phyloP scores from a whole-genome alignment of 2,888 invertebrate genomes.

The Synergus umbraculus region DNA sequence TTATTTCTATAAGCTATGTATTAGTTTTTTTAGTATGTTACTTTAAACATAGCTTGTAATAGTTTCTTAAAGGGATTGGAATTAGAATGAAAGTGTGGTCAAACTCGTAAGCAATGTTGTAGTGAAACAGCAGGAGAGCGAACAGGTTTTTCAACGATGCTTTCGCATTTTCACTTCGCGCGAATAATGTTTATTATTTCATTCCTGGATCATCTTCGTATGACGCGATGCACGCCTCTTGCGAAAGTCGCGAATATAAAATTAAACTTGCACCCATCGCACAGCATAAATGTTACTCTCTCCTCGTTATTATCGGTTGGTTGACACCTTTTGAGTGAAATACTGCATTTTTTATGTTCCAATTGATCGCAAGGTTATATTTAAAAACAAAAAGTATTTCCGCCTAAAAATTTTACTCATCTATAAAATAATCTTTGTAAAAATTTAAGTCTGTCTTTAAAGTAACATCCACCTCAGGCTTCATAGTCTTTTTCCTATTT shows the following conservation, averaged over 20 bases:
- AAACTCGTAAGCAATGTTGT: neutral
- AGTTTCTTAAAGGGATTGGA: slow-evolving; percentile 3
- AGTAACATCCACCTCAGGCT: neutral
- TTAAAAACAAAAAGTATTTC: neutral
- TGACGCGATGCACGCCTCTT: slow-evolving; percentile 15
- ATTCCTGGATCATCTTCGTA: slow-evolving; percentile 38
- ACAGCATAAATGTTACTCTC: slow-evolving; percentile 16
- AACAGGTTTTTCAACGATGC: slow-evolving; percentile 42
- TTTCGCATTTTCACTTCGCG: slow-evolving; percentile 39
- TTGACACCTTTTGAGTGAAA: slow-evolving; percentile 8
- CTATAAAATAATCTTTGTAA: neutral
- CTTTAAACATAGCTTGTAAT: neutral
- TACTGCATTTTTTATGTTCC: neutral
- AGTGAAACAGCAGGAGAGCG: slow-evolving; percentile 24
- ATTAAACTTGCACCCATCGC: slow-evolving; percentile 38
- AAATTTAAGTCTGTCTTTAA: neutral
- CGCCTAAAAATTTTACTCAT: neutral
- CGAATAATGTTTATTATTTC: slow-evolving; percentile 41
- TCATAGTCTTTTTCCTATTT: no score
- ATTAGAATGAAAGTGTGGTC: slow-evolving; percentile 33
- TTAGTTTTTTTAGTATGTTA: neutral
- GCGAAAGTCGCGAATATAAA: slow-evolving; percentile 40
- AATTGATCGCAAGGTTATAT: neutral
- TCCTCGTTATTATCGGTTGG: slow-evolving; percentile 18
- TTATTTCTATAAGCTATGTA: no score